Percentiles rank a stretch among this genome's conserved stretches.
Evolutionary conservation across 2,113 vertebrate genomes (phyloP).

Genomic region (Asarcornis scutulata): DNA sequence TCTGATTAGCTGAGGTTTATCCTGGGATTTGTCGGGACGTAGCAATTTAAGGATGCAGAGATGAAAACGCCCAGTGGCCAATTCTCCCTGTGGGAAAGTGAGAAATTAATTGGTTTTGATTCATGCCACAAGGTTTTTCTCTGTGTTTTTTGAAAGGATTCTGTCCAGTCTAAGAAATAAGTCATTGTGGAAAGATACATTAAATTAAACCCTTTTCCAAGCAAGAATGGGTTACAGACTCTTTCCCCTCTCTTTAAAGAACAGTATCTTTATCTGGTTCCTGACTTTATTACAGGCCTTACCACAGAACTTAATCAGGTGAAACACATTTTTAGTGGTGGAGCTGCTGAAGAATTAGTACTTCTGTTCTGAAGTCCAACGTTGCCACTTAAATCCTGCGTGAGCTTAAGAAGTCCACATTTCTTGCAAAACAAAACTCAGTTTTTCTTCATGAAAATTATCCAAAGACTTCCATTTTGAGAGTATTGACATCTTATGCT

Average conservation of each 20-base stretch:
- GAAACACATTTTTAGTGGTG: not conserved
- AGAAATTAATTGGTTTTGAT: not conserved
- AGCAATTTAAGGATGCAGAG: slow-evolving; percentile 1
- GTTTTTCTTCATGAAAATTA: not conserved
- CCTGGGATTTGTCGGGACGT: not conserved
- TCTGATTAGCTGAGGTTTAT: slow-evolving; percentile 56
- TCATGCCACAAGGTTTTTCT: not conserved
- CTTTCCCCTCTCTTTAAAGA: not conserved
- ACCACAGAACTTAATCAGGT: not conserved
- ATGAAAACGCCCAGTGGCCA: slow-evolving; percentile 6
- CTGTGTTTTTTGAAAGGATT: not conserved
- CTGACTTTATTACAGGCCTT: not conserved
- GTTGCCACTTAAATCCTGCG: not conserved
- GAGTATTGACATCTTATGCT: not conserved
- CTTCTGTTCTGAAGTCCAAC: not conserved
- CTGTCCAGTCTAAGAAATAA: not conserved
- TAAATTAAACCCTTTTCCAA: not conserved
- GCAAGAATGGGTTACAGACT: not conserved
- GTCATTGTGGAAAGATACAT: not conserved
- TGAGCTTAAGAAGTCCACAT: not conserved
- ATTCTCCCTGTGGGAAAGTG: slow-evolving; percentile 59
- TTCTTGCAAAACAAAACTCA: not conserved
- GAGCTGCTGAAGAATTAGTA: not conserved
- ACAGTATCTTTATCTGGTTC: not conserved
- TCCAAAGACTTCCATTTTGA: not conserved